Evolutionary conservation across 2,113 vertebrate genomes (phyloP), one percentile per base, ranked within the genome.

Genomic region (Xiphias gladius): DNA sequence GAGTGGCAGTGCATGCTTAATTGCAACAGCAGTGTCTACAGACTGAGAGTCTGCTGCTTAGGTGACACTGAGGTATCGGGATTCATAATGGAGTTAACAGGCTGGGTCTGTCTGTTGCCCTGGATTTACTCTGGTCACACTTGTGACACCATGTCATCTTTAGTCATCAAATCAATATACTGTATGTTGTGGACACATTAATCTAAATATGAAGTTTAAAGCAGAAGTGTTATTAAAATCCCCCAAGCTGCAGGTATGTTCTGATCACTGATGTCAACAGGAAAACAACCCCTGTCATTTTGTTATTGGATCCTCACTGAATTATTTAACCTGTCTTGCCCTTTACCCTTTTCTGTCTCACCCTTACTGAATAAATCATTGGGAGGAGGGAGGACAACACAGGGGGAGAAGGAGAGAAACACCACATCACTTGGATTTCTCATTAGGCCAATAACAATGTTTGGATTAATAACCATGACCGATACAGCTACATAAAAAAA

Each of bases 61-160:
- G 77, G 90, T 91, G 84, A 92, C 94, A 61, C 74, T 58, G 28
- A 61, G 76, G 77, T 87, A 82, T 88, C 79, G 32, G 71, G 78
- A 83, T 92, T 92, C 94, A 93, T 85, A 92, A 88, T 80, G 87
- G 85, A 90, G 66, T 62, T 69, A 61, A 20, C n/a, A 0, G 19
- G 4, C 39, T 14, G 30, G 14, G 24, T 0, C 13, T 4, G 28
- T 35, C 32, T 39, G 39, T 43, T 20, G 43, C 35, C 16, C 11
- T 43, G 39, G 7, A 39, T 43, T 10, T n/a, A 13, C 69, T 63
- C 17, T 35, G 12, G 2, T 43, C 19, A 65, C 32, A n/a, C 8
- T n/a, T 24, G 57, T 24, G 50, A 68, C 17, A 1, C 17, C n/a
- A 50, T 39, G 4, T 35, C 2, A 5, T 65, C 43, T 55, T 30